Evolutionary conservation across 2,113 vertebrate genomes (phyloP).

Genomic region (Ifrita kowaldi): DNA sequence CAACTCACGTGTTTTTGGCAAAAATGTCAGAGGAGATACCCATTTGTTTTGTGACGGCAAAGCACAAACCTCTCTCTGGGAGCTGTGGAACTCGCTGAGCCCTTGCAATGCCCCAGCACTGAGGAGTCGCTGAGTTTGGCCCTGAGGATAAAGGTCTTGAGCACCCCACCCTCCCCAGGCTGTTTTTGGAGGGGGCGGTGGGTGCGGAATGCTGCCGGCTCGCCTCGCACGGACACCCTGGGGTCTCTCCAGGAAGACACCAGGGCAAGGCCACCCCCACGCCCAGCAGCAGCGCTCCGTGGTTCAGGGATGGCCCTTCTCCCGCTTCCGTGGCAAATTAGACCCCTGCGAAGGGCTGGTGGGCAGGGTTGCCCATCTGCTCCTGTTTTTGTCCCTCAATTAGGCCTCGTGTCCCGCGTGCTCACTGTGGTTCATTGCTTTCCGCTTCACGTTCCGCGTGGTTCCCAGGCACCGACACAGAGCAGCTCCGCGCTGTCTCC

Average conservation of each 20-base stretch:
- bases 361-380: conserved; percentile 52
- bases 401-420: neutral
- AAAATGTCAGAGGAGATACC: fast-evolving
- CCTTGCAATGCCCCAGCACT: fast-evolving
- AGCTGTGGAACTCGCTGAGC: neutral
- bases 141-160: neutral
- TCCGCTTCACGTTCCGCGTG: conserved; percentile 41
- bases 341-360: conserved; percentile 36
- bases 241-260: neutral
- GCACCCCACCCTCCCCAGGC: neutral
- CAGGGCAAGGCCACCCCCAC: neutral
- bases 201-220: neutral
- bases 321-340: neutral
- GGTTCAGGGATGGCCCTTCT: neutral
- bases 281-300: fast-evolving
- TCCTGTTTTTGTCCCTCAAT: conserved; percentile 57
- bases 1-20: fast-evolving
- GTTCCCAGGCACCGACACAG: neutral
- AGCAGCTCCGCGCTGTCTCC: neutral
- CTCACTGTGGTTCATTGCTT: conserved; percentile 37
- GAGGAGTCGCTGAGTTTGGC: fast-evolving
- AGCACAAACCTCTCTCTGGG: fast-evolving
- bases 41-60: neutral
- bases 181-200: neutral
- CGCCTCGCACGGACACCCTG: fast-evolving